These are phyloP conservation scores for Oreonectes daqikongensis DNA, from an alignment of 2,797 vertebrate species.

Conservation along the genomic window DNA sequence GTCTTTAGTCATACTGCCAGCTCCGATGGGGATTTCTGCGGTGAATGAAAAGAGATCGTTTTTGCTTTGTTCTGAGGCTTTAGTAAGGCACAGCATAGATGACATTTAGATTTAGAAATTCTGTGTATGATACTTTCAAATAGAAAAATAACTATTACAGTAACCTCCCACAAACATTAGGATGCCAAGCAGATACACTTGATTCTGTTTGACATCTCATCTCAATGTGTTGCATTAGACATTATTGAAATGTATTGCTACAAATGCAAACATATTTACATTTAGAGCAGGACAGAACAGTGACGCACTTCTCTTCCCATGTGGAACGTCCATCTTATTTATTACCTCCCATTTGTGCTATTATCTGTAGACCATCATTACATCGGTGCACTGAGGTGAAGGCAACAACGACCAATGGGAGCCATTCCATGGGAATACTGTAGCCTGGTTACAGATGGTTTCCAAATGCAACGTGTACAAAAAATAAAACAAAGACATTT, in stretches of 20 bases:
- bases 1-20: constrained; percentile 47
- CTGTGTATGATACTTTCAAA: neutral
- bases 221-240: neutral
- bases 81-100: constrained; percentile 1
- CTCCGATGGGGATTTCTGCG: constrained; percentile 34
- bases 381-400: constrained; percentile 31
- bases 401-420: constrained; percentile 38
- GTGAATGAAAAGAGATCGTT: constrained; percentile 27
- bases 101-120: constrained; percentile 31
- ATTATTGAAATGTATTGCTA: neutral
- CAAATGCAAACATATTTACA: constrained; percentile 47
- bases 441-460: constrained; percentile 55
- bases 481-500: constrained; percentile 15
- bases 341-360: constrained; percentile 50
- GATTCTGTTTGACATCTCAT: neutral
- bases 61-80: constrained; percentile 26
- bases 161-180: constrained; percentile 29
- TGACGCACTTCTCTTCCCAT: constrained; percentile 29
- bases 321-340: constrained; percentile 39
- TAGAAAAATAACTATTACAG: neutral
- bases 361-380: constrained; percentile 48
- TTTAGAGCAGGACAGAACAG: constrained; percentile 21
- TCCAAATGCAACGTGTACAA: constrained; percentile 45
- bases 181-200: constrained; percentile 13
- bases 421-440: constrained; percentile 21